Evolutionary conservation across 2,888 invertebrate species (phyloP), one percentile per base, ranked within the genome.

Genomic region (Drosophila monieri): DNA sequence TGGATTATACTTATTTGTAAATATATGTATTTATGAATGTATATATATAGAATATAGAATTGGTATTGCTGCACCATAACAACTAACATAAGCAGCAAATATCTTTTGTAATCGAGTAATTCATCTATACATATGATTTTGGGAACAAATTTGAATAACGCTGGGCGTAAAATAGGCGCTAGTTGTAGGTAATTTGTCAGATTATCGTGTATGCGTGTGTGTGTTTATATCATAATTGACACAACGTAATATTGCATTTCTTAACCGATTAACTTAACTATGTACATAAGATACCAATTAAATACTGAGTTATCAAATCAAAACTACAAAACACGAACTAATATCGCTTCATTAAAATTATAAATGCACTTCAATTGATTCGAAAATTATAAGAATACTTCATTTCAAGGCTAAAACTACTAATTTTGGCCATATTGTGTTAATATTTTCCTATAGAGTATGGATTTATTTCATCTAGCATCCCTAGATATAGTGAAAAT

Each of bases 21-120:
- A 58, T 74, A 59, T 57, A 47, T 52, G 52, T 62, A 32, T 49
- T 32, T 32, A 32, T 32, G 32, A 32, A 35, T 58, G 18, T 55
- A 60, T 57, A 39, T 70, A 58, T 59, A 44, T 71, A 58, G 62
- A 62, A 62, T 75, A 77, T 83, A 68, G 73, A 69, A 73, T 79
- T 75, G 56, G 55, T 65, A 78, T 68, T 70, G 83, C 83, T 81
- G 76, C 70, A 72, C 69, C 71, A 75, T 81, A 81, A 81, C 85
- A 84, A 85, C 79, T 77, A 85, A 81, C 79, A 80, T 85, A 80
- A 80, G 80, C 78, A 85, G 80, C 77, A 77, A 80, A 78, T 78
- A 80, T 81, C 65, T 54, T 69, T 75, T 53, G 65, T 73, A 53
- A 77, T 79, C 73, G 57, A 64, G 54, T 54, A 69, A 69, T 77